Evolutionary conservation across 1,140 invertebrate species (phyloP), one percentile per base, ranked within the genome.

Genomic region (Maniola jurtina): DNA sequence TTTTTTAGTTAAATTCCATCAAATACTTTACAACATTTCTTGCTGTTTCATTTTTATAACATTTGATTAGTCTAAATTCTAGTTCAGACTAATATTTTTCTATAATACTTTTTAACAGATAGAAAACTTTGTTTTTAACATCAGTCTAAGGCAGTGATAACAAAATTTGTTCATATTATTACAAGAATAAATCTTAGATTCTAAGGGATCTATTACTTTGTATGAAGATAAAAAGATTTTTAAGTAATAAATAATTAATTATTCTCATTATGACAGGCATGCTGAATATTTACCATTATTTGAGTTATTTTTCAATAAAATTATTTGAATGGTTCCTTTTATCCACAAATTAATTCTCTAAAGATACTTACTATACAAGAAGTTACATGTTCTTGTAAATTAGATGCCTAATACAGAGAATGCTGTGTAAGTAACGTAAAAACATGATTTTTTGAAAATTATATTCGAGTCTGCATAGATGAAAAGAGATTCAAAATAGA

Each of bases 61-160:
- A 55, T 13, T 55, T 25, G 33, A 47, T 47, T 50, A 50, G 48
- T 34, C 52, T 55, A 55, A 34, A 55, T 33, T 55, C 52, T 55
- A 55, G 52, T 55, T 55, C 11, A 55, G 52, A 55, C 52, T 50
- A 16, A 50, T 50, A 50, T 45, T 45, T 45, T 45, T 45, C 42
- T 45, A 45, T 45, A 45, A 45, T 45, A 38, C 6, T 38, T 2
- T 13, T 9, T 45, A 45, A 80, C 82, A 76, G 82, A 85, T 81
- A 81, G 74, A 45, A 45, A 45, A 11, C 1, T 45, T 76, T 80
- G 72, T 86, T 82, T 70, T 84, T 83, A 86, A 86, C 77, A 82
- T 88, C 87, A 86, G 85, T 89, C 85, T 83, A 83, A 89, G 85
- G 87, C 85, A 89, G 87, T 88, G 87, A 84, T 81, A 84, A 88